Base-by-base conservation (phyloP, 2,113 vertebrate species). In the Microcebus griseorufus region DNA sequence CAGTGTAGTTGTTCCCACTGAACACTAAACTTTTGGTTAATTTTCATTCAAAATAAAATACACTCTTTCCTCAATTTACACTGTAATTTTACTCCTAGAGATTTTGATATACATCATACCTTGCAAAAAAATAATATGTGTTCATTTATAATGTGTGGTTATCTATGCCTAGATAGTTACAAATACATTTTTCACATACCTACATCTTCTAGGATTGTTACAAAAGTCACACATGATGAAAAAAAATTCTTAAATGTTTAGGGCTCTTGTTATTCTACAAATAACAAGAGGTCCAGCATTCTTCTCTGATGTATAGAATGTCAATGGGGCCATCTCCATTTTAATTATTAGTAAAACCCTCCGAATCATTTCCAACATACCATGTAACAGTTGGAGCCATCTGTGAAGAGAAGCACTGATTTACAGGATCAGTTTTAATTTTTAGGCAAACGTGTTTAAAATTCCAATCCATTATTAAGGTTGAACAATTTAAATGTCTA, bases 401-500 rank as follows among this genome's bases (percentile, higher is more conserved):
- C 64, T 91, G 39, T 76, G 65, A 73, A 53, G 17, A 62, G 6
- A 76, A 32, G n/a, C 10, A 27, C 5, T 79, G 69, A 92, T 64
- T 88, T 92, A 20, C 14, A 70, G 1, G 3, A 76, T 83, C 53
- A 23, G 42, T 70, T 78, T 93, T 72, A 37, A 70, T 64, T 93
- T 78, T 88, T 78, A 64, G 32, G 37, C n/a, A 42, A 76, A 75
- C 55, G 5, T 55, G 14, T 72, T 88, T 82, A 65, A 70, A 88
- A 48, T 91, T 83, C 32, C 37, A 87, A 78, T 27, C 2, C 6
- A 73, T 88, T 86, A 55, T 45, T 62, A 14, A 69, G 8, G 3
- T 39, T 95, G 23, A 83, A 91, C 14, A 93, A 87, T 81, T 90
- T 29, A 93, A 83, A 65, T 42, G 37, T 70, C 55, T 32, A 73